A percentile compares a stretch with the other conserved stretches of the same genome.
Conservation (phyloP, 2,888 invertebrate species). For the Drosophila prolongata region DNA sequence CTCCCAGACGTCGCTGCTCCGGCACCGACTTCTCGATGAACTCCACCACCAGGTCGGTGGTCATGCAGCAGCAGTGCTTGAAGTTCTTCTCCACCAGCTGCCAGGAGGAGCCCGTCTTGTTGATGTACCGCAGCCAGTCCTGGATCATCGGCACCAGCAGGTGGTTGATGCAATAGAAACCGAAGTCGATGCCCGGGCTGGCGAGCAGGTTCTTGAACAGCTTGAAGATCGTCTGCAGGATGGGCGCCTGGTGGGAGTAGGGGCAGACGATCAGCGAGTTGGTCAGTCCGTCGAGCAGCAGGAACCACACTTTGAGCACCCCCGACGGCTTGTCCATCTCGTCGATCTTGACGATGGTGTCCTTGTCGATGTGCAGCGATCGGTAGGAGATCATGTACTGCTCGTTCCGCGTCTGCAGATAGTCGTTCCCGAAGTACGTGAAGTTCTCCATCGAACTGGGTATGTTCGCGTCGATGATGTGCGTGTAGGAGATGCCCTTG, state of each 20-base stretch:
- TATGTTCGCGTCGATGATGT: slow-evolving; percentile 93
- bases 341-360: slow-evolving; percentile 84
- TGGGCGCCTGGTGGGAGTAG: slow-evolving; percentile 94
- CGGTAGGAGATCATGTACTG: slow-evolving; percentile 86
- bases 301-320: slow-evolving; percentile 95
- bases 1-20: slow-evolving; percentile 69
- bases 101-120: slow-evolving; percentile 90
- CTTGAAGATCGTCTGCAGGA: slow-evolving; percentile 94
- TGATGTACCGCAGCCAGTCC: slow-evolving; percentile 93
- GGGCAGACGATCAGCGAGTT: slow-evolving; percentile 93
- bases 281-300: slow-evolving; percentile 94
- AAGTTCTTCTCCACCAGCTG: slow-evolving; percentile 94
- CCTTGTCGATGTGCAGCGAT: slow-evolving; percentile 84
- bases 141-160: slow-evolving; percentile 96
- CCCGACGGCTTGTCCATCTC: slow-evolving; percentile 91
- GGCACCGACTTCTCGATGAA: slow-evolving; percentile 90
- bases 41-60: slow-evolving; percentile 95
- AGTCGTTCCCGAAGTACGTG: slow-evolving; percentile 88
- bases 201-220: slow-evolving; percentile 90
- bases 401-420: slow-evolving; percentile 87
- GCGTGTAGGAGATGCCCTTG: slow-evolving; percentile 90
- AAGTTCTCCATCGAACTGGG: slow-evolving; percentile 89
- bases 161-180: slow-evolving; percentile 96
- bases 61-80: slow-evolving; percentile 97
- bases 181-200: slow-evolving; percentile 94